These are phyloP conservation scores for Calameuta filiformis DNA, from an alignment of 2,888 invertebrate genomes.

Conservation along the genomic window DNA sequence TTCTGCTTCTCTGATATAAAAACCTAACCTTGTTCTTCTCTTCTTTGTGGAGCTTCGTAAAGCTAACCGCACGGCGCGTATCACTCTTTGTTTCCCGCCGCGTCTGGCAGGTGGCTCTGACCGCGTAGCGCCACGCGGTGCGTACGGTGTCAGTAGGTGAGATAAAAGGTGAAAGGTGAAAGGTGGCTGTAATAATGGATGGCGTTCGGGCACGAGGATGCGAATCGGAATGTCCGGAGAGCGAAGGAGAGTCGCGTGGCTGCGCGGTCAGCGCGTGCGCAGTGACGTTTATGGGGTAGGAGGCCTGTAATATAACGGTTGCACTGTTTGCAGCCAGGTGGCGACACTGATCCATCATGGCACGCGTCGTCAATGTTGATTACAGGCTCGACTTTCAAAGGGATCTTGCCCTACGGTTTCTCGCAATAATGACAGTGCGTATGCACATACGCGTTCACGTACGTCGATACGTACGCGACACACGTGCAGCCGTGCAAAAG, in stretches of 20 bases:
- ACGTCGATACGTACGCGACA: background rate
- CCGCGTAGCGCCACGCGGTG: background rate
- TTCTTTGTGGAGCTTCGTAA: background rate
- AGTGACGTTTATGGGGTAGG: slow-evolving; percentile 13
- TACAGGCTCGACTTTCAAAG: slow-evolving; percentile 23
- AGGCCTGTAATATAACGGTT: slow-evolving; percentile 26
- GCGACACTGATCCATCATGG: slow-evolving; percentile 33
- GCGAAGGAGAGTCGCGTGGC: background rate
- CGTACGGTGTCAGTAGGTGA: background rate
- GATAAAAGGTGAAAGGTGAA: background rate
- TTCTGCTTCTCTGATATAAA: background rate
- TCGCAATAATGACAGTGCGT: background rate
- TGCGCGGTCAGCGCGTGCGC: background rate
- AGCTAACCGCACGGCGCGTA: background rate
- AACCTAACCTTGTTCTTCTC: background rate
- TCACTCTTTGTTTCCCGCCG: background rate
- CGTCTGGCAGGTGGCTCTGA: background rate
- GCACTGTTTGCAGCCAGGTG: slow-evolving; percentile 30
- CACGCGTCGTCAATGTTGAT: slow-evolving; percentile 36
- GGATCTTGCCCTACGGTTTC: background rate
- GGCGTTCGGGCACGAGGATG: background rate
- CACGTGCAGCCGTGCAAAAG: background rate
- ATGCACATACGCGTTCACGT: background rate
- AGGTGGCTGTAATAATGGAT: background rate
- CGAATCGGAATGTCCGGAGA: background rate